Percentiles rank a stretch among this genome's conserved stretches.
Evolutionary conservation across 2,888 invertebrate genomes (phyloP).

Genomic region (Phanerotoma sp.): DNA sequence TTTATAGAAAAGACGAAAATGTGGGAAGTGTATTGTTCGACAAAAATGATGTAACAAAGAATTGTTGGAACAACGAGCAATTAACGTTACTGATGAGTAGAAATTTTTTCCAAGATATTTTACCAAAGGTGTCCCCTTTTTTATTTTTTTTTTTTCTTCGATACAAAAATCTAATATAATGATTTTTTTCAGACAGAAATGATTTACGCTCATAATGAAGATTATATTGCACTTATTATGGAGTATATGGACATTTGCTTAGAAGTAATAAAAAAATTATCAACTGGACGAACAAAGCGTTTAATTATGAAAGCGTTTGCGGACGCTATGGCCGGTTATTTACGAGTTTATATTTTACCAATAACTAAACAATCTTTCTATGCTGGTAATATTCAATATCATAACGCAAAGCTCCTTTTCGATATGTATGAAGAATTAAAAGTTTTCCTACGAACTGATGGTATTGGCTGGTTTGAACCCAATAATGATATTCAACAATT

Average conservation of each 20-base stretch:
- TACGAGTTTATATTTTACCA: conserved; percentile 64
- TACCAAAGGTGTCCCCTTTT: conserved; percentile 47
- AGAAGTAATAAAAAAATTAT: conserved; percentile 42
- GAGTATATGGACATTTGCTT: conserved; percentile 50
- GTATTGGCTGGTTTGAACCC: conserved; percentile 62
- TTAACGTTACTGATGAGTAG: conserved; percentile 45
- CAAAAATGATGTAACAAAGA: conserved; percentile 39
- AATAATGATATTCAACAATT: conserved; percentile 22
- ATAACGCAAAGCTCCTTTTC: conserved; percentile 61
- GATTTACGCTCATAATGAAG: conserved; percentile 44
- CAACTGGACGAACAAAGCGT: conserved; percentile 47
- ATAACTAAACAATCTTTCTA: conserved; percentile 65
- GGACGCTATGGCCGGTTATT: conserved; percentile 64
- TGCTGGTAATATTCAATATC: conserved; percentile 63
- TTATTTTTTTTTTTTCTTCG: no score
- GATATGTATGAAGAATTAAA: conserved; percentile 64
- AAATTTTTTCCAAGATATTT: conserved; percentile 48
- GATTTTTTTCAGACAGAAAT: conserved; percentile 37
- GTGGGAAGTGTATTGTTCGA: conserved; percentile 52
- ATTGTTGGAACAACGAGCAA: conserved; percentile 51
- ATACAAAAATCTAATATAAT: no score
- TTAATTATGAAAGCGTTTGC: conserved; percentile 56
- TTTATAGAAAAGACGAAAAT: conserved; percentile 36
- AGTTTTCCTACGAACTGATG: conserved; percentile 62
- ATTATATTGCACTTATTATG: conserved; percentile 47